These are phyloP conservation scores for Marmota monax DNA, from an alignment of 2,113 vertebrate genomes.

Conservation along the genomic window DNA sequence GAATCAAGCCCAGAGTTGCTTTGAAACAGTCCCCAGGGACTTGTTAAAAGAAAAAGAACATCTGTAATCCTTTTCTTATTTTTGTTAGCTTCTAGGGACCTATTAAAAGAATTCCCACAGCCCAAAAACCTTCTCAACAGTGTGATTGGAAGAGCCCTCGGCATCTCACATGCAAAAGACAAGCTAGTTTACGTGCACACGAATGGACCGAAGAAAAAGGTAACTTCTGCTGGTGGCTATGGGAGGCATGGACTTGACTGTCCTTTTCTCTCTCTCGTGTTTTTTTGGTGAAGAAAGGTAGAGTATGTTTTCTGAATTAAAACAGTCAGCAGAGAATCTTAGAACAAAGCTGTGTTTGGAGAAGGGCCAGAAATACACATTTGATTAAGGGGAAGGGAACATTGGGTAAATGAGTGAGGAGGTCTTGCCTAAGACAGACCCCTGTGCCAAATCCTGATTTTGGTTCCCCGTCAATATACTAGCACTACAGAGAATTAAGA, in stretches of 20 bases:
- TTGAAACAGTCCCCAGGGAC: neutral
- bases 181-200: constrained; percentile 93
- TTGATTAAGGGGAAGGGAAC: neutral
- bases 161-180: constrained; percentile 91
- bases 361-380: neutral
- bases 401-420: neutral
- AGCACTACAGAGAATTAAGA: neutral
- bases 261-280: neutral
- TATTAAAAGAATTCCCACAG: constrained; percentile 94
- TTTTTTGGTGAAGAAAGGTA: constrained; percentile 21
- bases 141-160: constrained; percentile 91
- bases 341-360: neutral
- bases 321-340: neutral
- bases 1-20: neutral
- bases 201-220: constrained; percentile 92
- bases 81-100: constrained; percentile 84
- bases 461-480: neutral
- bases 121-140: constrained; percentile 94
- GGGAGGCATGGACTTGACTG: neutral
- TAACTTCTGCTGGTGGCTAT: constrained; percentile 70
- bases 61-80: neutral
- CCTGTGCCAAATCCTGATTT: neutral
- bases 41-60: constrained; percentile 51
- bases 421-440: neutral
- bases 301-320: constrained; percentile 14